Evolutionary conservation across 2,797 vertebrate species (phyloP).

Genomic region (Tokudaia muenninki): DNA sequence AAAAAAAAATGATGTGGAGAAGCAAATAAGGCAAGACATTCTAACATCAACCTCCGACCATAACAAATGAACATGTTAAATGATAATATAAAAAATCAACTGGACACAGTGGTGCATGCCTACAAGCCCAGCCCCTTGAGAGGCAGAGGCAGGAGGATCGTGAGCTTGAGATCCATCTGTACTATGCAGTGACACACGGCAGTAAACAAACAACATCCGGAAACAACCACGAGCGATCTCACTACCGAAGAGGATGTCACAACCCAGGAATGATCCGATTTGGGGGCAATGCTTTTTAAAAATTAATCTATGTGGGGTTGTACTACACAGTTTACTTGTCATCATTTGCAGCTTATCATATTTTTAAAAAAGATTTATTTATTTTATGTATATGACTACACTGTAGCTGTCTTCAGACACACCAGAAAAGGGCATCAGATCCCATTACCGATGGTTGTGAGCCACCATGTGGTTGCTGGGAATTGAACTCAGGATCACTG

Average conservation of each 20-base stretch:
- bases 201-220: not conserved
- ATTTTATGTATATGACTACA: no score
- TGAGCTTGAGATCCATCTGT: not conserved
- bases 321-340: not conserved
- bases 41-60: not conserved
- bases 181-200: not conserved
- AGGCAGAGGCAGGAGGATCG: not conserved
- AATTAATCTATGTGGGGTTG: not conserved
- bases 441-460: no score
- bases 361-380: not conserved
- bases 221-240: not conserved
- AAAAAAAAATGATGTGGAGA: not conserved
- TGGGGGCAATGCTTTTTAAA: not conserved
- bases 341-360: no score
- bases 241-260: not conserved
- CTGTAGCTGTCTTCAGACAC: no score
- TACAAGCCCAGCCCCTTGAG: not conserved
- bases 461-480: no score
- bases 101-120: not conserved
- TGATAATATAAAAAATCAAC: not conserved
- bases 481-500: no score
- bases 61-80: not conserved
- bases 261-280: not conserved
- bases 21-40: not conserved
- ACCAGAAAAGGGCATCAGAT: no score